Evolutionary conservation across 2,113 vertebrate species (phyloP), one percentile per base, ranked within the genome.

Genomic region (Jacana jacana): DNA sequence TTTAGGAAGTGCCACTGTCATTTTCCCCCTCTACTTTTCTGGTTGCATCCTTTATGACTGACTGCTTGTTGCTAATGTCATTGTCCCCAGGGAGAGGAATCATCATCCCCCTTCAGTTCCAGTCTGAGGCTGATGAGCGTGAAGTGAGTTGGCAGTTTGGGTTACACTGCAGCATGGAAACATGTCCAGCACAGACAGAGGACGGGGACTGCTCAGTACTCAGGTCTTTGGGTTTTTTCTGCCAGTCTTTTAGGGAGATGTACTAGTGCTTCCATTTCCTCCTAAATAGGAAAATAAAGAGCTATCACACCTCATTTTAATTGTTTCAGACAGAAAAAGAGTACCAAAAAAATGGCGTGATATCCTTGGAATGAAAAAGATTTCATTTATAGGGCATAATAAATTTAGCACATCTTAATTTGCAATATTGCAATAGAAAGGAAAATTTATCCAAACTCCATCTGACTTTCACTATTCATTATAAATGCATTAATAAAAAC

Each of bases 51-150:
- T 49, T 83, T 92, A 84, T 88, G 89, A 92, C 75, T 94, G 94
- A 58, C 84, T 95, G 80, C 60, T 88, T 84, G 94, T 81, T 89
- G 69, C 79, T 94, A 93, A 92, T 84, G 86, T 52, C 79, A 92
- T 10, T 58, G 68, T 90, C 75, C 88, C 84, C 72, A 71, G 93
- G 84, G 83, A 83, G 46, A 86, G 46, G 69, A 93, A 68, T 86
- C 86, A 58, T 64, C 48, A 13, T 23, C n/a, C n/a, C 64, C 55
- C 37, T 79, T 86, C 57, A 49, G 58, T 84, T 86, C 61, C 46
- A 75, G 42, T 80, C 40, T 55, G 75, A 92, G 75, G 69, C 30
- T 8, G 4, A 64, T 54, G 31, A 76, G 40, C 1, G 0, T 89
- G 75, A 87, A 89, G 71, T 73, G 77, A 61, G 40, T 37, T 70